Evolutionary conservation across 2,888 invertebrate species (phyloP).

Genomic region (Cylindroiulus punctatus): DNA sequence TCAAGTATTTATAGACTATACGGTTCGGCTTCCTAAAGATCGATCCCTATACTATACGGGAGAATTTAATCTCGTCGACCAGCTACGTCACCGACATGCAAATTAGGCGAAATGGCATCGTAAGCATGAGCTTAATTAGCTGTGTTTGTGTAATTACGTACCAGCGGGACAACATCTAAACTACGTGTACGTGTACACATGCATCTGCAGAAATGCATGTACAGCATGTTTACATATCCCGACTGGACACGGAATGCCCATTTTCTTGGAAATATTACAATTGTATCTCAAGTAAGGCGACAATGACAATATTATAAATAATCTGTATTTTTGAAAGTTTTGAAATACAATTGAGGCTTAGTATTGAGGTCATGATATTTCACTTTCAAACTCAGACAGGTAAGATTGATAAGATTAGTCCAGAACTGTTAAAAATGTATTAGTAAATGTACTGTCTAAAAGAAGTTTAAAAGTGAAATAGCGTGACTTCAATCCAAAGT

Average conservation of each 20-base stretch:
- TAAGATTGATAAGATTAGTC: no score
- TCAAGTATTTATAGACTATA: background rate
- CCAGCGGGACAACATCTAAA: background rate
- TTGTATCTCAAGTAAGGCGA: no score
- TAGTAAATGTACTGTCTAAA: no score
- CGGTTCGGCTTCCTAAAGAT: conserved; percentile 19
- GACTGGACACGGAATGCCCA: background rate
- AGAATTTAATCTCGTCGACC: background rate
- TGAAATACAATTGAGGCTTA: no score
- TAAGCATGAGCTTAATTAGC: background rate
- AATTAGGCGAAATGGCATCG: background rate
- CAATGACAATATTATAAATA: no score
- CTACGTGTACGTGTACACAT: background rate
- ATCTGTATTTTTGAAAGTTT: no score
- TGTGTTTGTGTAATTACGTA: background rate
- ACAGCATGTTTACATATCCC: background rate
- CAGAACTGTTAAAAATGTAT: no score
- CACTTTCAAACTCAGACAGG: no score
- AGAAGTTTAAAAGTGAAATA: no score
- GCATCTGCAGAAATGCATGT: background rate
- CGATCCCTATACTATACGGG: background rate
- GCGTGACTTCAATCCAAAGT: no score
- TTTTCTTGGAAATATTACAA: background rate
- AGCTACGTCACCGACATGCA: background rate
- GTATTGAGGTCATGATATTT: no score